Evolutionary conservation across 2,113 vertebrate genomes (phyloP), one percentile per base, ranked within the genome.

Genomic region (Eudyptes chrysolophus): DNA sequence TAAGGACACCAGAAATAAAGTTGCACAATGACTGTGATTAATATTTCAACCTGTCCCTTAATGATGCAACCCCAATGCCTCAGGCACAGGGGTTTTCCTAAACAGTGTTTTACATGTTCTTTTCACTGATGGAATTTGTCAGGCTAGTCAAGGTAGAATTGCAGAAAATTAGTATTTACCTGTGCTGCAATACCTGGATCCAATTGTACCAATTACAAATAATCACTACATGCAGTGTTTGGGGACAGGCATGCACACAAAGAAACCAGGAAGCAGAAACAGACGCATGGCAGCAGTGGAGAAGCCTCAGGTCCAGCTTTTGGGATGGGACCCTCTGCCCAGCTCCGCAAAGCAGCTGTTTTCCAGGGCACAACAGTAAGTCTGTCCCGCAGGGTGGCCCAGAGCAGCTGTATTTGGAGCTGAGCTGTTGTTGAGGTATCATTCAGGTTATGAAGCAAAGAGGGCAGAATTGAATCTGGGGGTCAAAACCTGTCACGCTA

Each of bases 141-240:
- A 89, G 77, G 38, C n/a, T 49, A 88, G 68, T 82, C 64, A 61
- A 87, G 65, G 52, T 5, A 68, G 54, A 91, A 94, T 80, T 94
- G 84, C 62, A 93, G 78, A 85, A 95, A 83, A 93, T 88, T 70
- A 90, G 78, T 92, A 85, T 94, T 92, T 97, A 92, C 62, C 58
- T 64, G 58, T 54, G 60, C 57, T 94, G 51, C 78, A 95, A 82
- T 92, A 96, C 34, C 92, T 74, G 66, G 89, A 87, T 92, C 54
- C 0, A 13, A 92, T 92, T 6, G 0, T 62, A 96, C 58, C 87
- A 90, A 94, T 66, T 91, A 96, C 84, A 86, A 51, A 70, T 92
- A 95, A 95, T 94, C 78, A 74, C 81, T 49, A 85, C 2, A 2
- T 64, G 34, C 54, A 48, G 46, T 46, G 64, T 90, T 55, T 70